Evolutionary conservation across 2,888 invertebrate species (phyloP), one percentile per base, ranked within the genome.

Genomic region (Andricus curvator): DNA sequence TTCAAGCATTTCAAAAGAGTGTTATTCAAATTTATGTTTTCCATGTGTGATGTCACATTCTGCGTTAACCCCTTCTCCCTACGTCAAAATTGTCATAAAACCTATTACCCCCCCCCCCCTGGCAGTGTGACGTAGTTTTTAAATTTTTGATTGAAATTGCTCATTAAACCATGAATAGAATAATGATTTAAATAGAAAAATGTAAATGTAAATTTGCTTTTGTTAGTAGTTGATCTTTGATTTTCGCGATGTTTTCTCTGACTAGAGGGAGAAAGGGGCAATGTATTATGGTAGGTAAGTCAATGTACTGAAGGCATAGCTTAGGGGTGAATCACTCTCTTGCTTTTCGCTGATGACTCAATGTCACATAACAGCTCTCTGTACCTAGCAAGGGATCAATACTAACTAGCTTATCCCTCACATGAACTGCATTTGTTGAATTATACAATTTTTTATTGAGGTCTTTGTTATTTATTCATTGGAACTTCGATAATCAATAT

Each of bases 331-430:
- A 85, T 90, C 90, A 90, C 85, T 78, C 66, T 79, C 84, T 77
- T 81, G 79, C 33, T 74, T 74, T 74, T 74, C 74, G 74, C 74
- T 80, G 86, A 81, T 91, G 91, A 91, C 90, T 91, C 91, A 91
- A 91, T 88, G 87, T 86, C 86, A 82, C 85, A 84, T 88, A 89
- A 88, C 87, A 87, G 83, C 84, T 82, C 84, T 80, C 68, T 78
- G 77, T 88, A 86, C 88, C 70, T 74, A 79, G 88, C 87, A 88
- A 37, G 74, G 78, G 86, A 89, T 88, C 88, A 82, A 88, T 88
- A 85, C 79, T 66, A 17, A n/a, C n/a, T n/a, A n/a, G 56, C n/a
- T 67, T 67, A 29, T 65, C 13, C 56, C 41, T 67, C 37, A 13
- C 33, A 29, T 51, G 11, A 13, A 74, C 29, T 56, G 13, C n/a